Base-by-base conservation (phyloP, 2,888 invertebrate species). In the Scaptomyza caliginosa region DNA sequence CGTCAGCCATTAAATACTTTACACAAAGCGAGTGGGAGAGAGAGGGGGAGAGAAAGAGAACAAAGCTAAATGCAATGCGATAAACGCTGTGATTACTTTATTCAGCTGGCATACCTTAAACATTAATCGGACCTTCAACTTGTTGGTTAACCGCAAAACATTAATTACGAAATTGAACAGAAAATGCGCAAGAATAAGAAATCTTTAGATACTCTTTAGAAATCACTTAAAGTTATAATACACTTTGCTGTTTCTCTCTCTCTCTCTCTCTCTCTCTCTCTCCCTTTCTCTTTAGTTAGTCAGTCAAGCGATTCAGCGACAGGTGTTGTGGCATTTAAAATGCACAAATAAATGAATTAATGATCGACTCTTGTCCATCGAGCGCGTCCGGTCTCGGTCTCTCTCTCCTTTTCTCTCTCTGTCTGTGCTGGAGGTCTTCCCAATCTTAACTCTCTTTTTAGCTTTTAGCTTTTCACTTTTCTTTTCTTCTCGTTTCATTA, bases 391-490 rank as follows among this genome's bases (percentile, higher is more conserved):
- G 62, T 34, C 52, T 45, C 19, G 10, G 3, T 34, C 34, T 34
- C 7, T 32, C 13, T 7, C 32, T 13, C 2, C 4, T n/a, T 26
- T 1, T 28, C 28, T 30, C 11, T 28, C 28, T 28, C 23, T 34
- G 13, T 34, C 7, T 11, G 24, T 21, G 23, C 23, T 24, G 72
- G 72, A 54, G 70, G 40, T 63, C 34, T 34, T 34, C 51, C 30
- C 74, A 69, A 74, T 68, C 72, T 52, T 45, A 46, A 49, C 70
- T 69, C 45, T 52, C 39, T 40, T n/a, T n/a, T n/a, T n/a, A n/a
- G 52, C 82, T 66, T 16, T 34, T 4, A 48, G 57, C 83, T 67
- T 81, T 81, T 85, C 81, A 76, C 80, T 86, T 82, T 83, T 82
- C 72, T 75, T 80, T 85, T 63, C 58, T 68, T 80, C 82, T 60